Evolutionary conservation across 2,113 vertebrate genomes (phyloP).

Genomic region (Psilopsiagon aymara): DNA sequence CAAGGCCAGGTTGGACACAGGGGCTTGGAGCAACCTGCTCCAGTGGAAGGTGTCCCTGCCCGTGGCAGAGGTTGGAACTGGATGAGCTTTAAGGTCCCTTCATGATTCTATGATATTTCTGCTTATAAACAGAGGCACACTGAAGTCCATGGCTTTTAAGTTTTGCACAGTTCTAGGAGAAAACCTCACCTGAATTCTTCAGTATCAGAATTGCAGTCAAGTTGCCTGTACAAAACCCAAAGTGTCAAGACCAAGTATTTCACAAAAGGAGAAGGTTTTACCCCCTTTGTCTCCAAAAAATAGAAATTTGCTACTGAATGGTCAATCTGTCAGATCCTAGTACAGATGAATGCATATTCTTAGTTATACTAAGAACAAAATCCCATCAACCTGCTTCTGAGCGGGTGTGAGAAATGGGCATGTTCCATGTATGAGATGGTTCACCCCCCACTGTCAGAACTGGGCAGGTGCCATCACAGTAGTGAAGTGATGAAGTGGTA

Average conservation of each 20-base stretch:
- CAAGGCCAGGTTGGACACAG: not conserved
- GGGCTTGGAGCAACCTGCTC: not conserved
- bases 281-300: not conserved
- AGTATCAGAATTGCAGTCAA: not conserved
- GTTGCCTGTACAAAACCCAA: not conserved
- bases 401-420: not conserved
- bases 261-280: not conserved
- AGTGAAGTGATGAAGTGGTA: not conserved
- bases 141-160: not conserved
- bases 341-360: not conserved
- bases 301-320: fast-evolving
- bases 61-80: not conserved
- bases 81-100: not conserved
- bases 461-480: fast-evolving
- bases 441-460: too few species aligned
- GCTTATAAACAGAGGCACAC: not conserved
- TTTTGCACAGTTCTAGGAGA: not conserved
- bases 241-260: not conserved
- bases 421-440: not conserved
- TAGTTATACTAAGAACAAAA: fast-evolving
- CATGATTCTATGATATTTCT: not conserved
- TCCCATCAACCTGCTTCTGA: not conserved
- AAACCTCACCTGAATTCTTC: not conserved
- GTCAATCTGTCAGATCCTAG: not conserved
- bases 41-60: not conserved